Conservation (phyloP, 2,888 invertebrate species). For the Tinea semifulvella region DNA sequence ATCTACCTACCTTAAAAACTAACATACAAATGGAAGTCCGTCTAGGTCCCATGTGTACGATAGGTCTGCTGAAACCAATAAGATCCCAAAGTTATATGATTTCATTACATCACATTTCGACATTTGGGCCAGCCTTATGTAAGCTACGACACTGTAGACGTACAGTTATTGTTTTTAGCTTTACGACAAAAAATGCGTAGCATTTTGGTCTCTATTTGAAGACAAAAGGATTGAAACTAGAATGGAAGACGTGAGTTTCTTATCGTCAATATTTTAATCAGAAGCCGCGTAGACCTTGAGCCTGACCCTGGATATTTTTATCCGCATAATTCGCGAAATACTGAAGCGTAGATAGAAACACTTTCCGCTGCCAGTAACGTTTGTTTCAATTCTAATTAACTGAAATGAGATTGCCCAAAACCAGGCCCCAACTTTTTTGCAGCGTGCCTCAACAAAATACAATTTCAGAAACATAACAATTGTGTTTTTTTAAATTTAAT, state of each 20-base stretch:
- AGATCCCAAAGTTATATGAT: too few relatives aligned
- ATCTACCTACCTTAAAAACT: too few relatives aligned
- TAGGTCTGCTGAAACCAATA: too few relatives aligned
- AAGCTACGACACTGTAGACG: slow-evolving; percentile 28
- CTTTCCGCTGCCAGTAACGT: background rate
- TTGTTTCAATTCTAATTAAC: background rate
- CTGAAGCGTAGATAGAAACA: slow-evolving; percentile 6
- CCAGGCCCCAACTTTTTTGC: too few relatives aligned
- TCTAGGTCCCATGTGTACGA: too few relatives aligned
- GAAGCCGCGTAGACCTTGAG: slow-evolving; percentile 59
- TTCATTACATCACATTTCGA: slow-evolving; percentile 8
- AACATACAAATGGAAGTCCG: too few relatives aligned
- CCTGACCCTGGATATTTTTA: slow-evolving; percentile 64
- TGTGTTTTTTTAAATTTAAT: too few relatives aligned
- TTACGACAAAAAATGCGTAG: slow-evolving; percentile 6
- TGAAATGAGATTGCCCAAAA: too few relatives aligned
- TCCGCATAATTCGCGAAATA: slow-evolving; percentile 57
- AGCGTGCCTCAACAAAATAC: too few relatives aligned
- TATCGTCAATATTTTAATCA: slow-evolving; percentile 46
- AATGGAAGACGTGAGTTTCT: slow-evolving; percentile 3
- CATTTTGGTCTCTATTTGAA: slow-evolving; percentile 11
- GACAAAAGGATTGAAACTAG: slow-evolving; percentile 11
- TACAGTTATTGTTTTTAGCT: slow-evolving; percentile 49
- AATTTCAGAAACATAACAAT: too few relatives aligned
- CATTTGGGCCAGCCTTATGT: slow-evolving; percentile 31